phyloP scores from a whole-genome alignment of 2,888 invertebrate genomes.

The Diarsia mendica region DNA sequence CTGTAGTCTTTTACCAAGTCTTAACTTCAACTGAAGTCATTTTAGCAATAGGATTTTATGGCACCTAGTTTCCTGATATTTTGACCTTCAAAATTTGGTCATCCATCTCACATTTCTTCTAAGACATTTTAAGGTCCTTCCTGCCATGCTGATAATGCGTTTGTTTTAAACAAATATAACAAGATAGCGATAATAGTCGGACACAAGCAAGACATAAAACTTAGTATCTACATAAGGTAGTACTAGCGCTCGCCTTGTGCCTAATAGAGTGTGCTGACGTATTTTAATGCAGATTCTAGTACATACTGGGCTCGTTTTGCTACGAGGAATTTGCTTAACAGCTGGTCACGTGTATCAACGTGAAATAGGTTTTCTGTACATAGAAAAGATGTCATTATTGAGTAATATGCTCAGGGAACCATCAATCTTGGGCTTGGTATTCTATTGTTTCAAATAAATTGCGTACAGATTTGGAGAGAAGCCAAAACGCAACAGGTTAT shows the following conservation, averaged over 20 bases:
- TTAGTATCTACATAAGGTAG: constrained; percentile 56
- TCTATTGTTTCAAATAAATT: constrained; percentile 38
- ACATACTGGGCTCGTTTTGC: constrained; percentile 42
- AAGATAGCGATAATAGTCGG: constrained; percentile 31
- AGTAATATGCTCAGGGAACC: neutral
- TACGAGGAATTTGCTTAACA: constrained; percentile 38
- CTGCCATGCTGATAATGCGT: constrained; percentile 32
- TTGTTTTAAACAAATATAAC: constrained; percentile 43
- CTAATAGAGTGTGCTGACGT: constrained; percentile 59
- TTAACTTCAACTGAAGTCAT: neutral
- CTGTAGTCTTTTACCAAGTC: neutral
- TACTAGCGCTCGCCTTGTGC: constrained; percentile 55
- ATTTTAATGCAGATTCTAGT: constrained; percentile 40
- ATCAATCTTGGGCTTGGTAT: constrained; percentile 4
- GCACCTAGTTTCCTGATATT: neutral
- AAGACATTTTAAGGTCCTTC: constrained; percentile 9
- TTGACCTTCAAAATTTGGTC: neutral
- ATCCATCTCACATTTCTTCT: constrained; percentile 1
- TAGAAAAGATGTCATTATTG: constrained; percentile 34
- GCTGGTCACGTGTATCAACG: constrained; percentile 28
- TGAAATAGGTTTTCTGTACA: constrained; percentile 25
- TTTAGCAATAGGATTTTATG: neutral
- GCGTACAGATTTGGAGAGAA: constrained; percentile 30
- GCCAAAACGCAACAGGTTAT: constrained; percentile 50
- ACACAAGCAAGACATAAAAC: constrained; percentile 41